Percentiles rank a stretch among this genome's conserved stretches.
Conservation (phyloP, 2,797 vertebrate genomes). For the Gymnocypris eckloni region DNA sequence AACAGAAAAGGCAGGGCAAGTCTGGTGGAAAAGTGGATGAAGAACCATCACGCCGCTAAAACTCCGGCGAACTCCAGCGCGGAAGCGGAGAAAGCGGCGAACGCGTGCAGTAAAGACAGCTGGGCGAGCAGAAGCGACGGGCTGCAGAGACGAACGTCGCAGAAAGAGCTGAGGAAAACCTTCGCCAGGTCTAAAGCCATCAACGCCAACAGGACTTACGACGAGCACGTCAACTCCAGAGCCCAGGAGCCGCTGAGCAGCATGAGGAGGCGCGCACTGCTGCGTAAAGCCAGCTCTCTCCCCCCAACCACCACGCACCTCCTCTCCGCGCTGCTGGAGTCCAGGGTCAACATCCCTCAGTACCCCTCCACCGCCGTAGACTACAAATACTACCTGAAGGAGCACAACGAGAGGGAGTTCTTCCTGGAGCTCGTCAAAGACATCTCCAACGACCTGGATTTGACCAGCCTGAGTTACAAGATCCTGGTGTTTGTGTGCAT, state of each 20-base stretch:
- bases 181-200: slow-evolving; percentile 96
- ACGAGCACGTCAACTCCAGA: slow-evolving; percentile 91
- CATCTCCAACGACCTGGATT: slow-evolving; percentile 97
- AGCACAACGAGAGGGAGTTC: slow-evolving; percentile 94
- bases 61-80: slow-evolving; percentile 34
- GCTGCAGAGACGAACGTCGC: slow-evolving; percentile 88
- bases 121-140: slow-evolving; percentile 79
- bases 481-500: slow-evolving; percentile 97
- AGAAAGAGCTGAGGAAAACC: slow-evolving; percentile 94
- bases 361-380: slow-evolving; percentile 95
- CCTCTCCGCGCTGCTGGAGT: slow-evolving; percentile 95
- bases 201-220: slow-evolving; percentile 95
- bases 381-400: slow-evolving; percentile 96
- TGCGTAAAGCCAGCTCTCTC: slow-evolving; percentile 95
- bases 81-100: slow-evolving; percentile 68
- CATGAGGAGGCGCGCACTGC: slow-evolving; percentile 90
- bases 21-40: slow-evolving; percentile 94
- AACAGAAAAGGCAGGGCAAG: slow-evolving; percentile 88
- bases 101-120: slow-evolving; percentile 75
- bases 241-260: slow-evolving; percentile 94
- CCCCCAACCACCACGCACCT: slow-evolving; percentile 96
- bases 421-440: slow-evolving; percentile 99
- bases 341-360: slow-evolving; percentile 95
- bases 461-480: slow-evolving; percentile 96
- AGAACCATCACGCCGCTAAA: slow-evolving; percentile 78